phyloP scores from a whole-genome alignment of 1,140 invertebrate genomes.

The Andrena cerasifolii region DNA sequence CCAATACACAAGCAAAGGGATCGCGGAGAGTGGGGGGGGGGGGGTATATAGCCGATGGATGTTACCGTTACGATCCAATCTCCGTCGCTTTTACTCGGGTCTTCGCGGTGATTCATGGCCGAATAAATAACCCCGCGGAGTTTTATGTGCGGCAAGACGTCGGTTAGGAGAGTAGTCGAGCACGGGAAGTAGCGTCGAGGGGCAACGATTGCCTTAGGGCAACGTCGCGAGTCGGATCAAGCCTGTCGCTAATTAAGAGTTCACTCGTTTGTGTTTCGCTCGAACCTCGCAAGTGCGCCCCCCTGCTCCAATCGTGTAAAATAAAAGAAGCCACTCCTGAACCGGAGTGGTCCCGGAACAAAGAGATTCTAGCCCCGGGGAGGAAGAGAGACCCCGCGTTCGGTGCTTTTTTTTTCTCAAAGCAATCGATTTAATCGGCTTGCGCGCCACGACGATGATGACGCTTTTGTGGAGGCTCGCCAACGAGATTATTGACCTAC shows the following conservation, averaged over 20 bases:
- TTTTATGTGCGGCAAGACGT: background rate
- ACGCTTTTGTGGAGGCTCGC: background rate
- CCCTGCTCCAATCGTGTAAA: no score
- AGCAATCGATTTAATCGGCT: slow-evolving; percentile 45
- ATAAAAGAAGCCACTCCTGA: slow-evolving; percentile 11
- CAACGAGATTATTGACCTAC: slow-evolving; percentile 7
- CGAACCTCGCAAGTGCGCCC: background rate
- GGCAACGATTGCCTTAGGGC: no score
- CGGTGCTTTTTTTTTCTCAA: slow-evolving; percentile 10
- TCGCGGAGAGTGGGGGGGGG: background rate
- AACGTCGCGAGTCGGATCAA: background rate
- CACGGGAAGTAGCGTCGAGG: background rate
- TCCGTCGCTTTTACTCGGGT: background rate
- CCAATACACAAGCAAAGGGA: background rate
- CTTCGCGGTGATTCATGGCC: background rate
- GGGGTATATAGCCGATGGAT: no score
- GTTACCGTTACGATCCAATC: background rate
- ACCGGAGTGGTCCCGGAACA: slow-evolving; percentile 4
- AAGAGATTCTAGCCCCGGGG: background rate
- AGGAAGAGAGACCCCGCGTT: background rate
- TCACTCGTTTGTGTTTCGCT: background rate
- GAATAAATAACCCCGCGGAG: background rate
- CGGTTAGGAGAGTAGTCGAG: slow-evolving; percentile 11
- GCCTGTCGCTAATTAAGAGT: slow-evolving; percentile 9
- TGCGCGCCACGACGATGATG: slow-evolving; percentile 9